Percentiles rank a stretch among this genome's conserved stretches.
Conservation (phyloP, 2,888 invertebrate species). For the Lepidocyrtinus sp. region DNA sequence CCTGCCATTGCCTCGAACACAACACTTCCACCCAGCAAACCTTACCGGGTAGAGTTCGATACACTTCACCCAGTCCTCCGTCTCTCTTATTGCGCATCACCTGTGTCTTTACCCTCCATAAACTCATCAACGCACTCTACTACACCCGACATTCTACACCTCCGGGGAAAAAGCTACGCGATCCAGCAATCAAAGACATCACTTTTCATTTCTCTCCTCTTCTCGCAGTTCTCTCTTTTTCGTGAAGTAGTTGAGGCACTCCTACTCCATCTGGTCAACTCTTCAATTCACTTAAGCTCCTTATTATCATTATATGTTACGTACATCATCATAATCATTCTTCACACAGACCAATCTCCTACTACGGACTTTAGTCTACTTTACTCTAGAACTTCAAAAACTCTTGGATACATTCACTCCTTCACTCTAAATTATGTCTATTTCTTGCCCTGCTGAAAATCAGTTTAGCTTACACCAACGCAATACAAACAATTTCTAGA, state of each 20-base stretch:
- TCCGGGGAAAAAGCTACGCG: not conserved
- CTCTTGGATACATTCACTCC: no score
- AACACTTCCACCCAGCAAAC: not conserved
- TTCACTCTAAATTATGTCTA: not conserved
- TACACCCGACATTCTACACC: not conserved
- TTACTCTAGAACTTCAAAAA: not conserved
- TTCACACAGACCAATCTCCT: slow-evolving; percentile 1
- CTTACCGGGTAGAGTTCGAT: not conserved
- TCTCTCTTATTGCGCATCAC: not conserved
- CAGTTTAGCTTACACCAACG: not conserved
- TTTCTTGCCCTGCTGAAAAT: not conserved
- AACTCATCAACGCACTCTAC: not conserved
- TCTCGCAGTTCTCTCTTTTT: no score
- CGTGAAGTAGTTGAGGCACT: no score
- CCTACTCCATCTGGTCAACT: not conserved
- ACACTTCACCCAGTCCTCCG: not conserved
- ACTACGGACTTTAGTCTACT: not conserved
- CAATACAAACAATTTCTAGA: slow-evolving; percentile 4
- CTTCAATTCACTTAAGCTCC: not conserved
- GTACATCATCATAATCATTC: slow-evolving; percentile 34
- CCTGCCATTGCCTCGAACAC: not conserved
- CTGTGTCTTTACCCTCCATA: slow-evolving; percentile 16
- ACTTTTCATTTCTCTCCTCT: not conserved
- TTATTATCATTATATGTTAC: slow-evolving; percentile 30
- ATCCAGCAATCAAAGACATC: slow-evolving; percentile 4